These are phyloP conservation scores for Microtus oregoni DNA, from an alignment of 2,113 vertebrate genomes.

Conservation along the genomic window DNA sequence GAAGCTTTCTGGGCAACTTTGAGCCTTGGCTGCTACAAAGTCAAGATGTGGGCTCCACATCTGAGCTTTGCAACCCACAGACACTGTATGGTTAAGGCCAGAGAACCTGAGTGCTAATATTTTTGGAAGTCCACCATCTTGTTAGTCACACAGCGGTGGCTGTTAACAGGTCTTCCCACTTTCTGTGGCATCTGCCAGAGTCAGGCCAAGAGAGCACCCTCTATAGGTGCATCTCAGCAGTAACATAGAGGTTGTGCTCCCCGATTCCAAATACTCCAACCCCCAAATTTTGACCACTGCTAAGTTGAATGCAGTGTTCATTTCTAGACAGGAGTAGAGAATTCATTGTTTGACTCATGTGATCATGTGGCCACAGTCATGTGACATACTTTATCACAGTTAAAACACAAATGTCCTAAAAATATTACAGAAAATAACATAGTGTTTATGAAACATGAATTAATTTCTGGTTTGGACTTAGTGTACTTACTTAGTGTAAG, in stretches of 20 bases:
- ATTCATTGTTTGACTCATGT: background rate
- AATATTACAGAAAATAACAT: background rate
- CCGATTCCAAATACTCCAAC: background rate
- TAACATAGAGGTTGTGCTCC: background rate
- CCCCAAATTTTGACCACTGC: background rate
- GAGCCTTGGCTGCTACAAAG: conserved; percentile 41
- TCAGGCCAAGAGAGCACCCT: conserved; percentile 24
- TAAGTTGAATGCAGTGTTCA: background rate
- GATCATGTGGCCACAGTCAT: background rate
- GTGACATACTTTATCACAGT: background rate
- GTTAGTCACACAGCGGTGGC: background rate
- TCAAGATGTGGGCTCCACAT: conserved; percentile 57
- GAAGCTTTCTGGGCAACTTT: conserved; percentile 48
- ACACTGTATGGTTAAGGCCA: conserved; percentile 62
- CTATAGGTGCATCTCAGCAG: conserved; percentile 15
- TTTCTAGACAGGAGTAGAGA: background rate
- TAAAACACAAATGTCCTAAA: background rate
- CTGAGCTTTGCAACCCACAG: conserved; percentile 66
- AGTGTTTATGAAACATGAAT: background rate
- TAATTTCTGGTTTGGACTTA: background rate
- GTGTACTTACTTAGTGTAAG: too few species aligned
- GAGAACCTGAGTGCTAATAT: conserved; percentile 42
- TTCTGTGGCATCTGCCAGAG: background rate
- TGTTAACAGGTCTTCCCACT: background rate
- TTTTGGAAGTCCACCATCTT: background rate